Evolutionary conservation across 2,113 vertebrate genomes (phyloP).

Genomic region (Paramormyrops kingsleyae): DNA sequence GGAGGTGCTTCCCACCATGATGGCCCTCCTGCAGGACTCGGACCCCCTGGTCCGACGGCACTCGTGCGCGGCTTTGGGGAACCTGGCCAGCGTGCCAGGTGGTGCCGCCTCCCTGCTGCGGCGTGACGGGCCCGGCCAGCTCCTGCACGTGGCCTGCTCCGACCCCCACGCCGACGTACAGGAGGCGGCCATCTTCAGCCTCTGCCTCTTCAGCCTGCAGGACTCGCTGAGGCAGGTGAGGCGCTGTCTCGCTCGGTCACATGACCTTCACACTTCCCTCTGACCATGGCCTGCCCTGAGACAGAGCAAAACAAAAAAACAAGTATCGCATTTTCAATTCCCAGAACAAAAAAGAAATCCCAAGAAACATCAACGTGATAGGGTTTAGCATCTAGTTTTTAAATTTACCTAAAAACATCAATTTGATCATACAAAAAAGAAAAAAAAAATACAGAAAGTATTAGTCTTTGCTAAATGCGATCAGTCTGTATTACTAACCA

Average conservation of each 20-base stretch:
- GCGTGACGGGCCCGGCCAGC: conserved; percentile 33
- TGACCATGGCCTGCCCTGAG: neutral
- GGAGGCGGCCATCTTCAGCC: conserved; percentile 48
- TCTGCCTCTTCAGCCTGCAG: conserved; percentile 48
- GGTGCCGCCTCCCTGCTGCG: conserved; percentile 38
- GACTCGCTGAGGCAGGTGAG: conserved; percentile 51
- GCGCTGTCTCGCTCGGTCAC: neutral
- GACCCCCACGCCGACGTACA: conserved; percentile 56
- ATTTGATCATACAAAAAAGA: neutral
- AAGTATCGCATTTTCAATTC: neutral
- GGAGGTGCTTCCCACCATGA: conserved; percentile 36
- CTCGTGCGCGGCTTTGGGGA: conserved; percentile 52
- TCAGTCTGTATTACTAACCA: neutral
- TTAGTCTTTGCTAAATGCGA: neutral
- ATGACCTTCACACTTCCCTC: neutral
- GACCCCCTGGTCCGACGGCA: conserved; percentile 56
- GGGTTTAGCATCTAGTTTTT: neutral
- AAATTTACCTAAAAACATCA: neutral
- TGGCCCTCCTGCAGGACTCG: conserved; percentile 45
- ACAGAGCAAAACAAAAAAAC: neutral
- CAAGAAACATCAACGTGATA: neutral
- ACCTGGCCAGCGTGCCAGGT: conserved; percentile 40
- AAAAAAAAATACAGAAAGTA: neutral
- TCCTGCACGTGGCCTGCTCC: conserved; percentile 47
- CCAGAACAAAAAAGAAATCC: neutral